Conservation (phyloP, 2,113 vertebrate species). For the Pseudopipra pipra region DNA sequence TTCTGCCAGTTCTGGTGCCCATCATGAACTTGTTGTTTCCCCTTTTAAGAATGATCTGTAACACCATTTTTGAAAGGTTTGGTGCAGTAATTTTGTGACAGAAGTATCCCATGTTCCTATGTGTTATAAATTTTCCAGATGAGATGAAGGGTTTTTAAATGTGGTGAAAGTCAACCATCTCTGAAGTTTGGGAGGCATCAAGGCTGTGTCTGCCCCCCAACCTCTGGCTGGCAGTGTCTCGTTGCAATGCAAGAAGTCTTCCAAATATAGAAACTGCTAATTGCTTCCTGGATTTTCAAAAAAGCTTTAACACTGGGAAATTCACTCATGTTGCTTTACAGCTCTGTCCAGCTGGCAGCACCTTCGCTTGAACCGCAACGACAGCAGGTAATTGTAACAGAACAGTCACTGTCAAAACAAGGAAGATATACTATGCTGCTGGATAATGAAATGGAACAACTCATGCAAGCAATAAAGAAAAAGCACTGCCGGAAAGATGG, state of each 20-base stretch:
- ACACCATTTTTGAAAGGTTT: neutral
- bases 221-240: neutral
- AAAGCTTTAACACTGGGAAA: neutral
- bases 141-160: constrained; percentile 2
- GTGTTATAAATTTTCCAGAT: neutral
- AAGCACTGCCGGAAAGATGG: neutral
- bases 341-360: constrained; percentile 65
- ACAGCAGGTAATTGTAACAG: constrained; percentile 71
- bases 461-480: constrained; percentile 52
- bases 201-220: neutral
- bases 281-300: constrained; percentile 48
- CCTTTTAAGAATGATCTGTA: neutral
- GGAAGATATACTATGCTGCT: constrained; percentile 23
- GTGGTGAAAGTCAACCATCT: neutral
- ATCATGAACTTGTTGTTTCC: neutral
- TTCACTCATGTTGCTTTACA: constrained; percentile 36
- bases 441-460: constrained; percentile 61
- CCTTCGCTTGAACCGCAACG: constrained; percentile 19
- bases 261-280: constrained; percentile 46
- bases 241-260: neutral
- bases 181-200: constrained; percentile 6
- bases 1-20: neutral
- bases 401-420: constrained; percentile 48
- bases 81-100: neutral
- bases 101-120: neutral